Evolutionary conservation across 1,140 invertebrate species (phyloP).

Genomic region (Dreissena polymorpha): DNA sequence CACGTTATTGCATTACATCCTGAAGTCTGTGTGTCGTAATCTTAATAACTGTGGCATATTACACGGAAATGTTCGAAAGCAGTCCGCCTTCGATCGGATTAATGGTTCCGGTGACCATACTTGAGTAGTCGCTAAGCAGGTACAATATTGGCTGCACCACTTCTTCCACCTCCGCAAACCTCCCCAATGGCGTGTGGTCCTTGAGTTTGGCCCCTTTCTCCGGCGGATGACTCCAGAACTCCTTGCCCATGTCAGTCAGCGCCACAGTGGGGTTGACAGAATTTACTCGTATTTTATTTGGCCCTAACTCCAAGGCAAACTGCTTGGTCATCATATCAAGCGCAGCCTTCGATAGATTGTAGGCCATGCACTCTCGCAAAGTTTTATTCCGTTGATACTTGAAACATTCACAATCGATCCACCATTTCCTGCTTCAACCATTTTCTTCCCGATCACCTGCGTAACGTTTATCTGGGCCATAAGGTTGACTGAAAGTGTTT

Average conservation of each 20-base stretch:
- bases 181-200: constrained; percentile 88
- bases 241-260: constrained; percentile 91
- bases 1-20: too few species aligned
- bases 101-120: constrained; percentile 89
- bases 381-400: constrained; percentile 85
- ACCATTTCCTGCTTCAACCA: constrained; percentile 84
- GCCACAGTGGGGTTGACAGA: constrained; percentile 91
- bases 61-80: constrained; percentile 12
- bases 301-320: constrained; percentile 92
- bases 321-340: constrained; percentile 83
- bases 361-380: constrained; percentile 89
- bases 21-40: too few species aligned
- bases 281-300: constrained; percentile 92
- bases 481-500: constrained; percentile 89
- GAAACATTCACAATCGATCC: constrained; percentile 95
- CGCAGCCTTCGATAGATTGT: constrained; percentile 85
- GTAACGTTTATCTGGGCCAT: constrained; percentile 91
- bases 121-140: constrained; percentile 88
- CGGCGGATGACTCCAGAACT: constrained; percentile 89
- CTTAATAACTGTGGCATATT: too few species aligned
- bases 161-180: constrained; percentile 76
- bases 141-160: constrained; percentile 89
- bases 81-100: constrained; percentile 92
- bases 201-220: constrained; percentile 84
- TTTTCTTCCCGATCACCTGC: constrained; percentile 83